A percentile compares a stretch with the other conserved stretches of the same genome.
Conservation (phyloP, 2,888 invertebrate genomes). For the Mythimna ferrago region DNA sequence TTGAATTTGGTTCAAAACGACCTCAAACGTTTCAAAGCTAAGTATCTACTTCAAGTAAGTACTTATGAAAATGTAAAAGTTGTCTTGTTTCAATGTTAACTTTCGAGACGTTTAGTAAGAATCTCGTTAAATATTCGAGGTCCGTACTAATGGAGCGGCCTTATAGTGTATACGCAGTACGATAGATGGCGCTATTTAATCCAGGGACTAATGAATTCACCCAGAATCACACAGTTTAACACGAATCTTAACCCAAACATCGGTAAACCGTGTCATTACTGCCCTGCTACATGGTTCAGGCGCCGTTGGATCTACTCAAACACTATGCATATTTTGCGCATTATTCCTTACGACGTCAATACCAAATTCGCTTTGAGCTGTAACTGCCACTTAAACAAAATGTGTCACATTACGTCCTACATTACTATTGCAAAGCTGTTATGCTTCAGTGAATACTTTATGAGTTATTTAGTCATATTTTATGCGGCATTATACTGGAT, state of each 20-base stretch:
- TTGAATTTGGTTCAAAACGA: constrained; percentile 29
- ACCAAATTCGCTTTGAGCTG: constrained; percentile 62
- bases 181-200: constrained; percentile 34
- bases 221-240: constrained; percentile 24
- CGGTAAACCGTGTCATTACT: constrained; percentile 36
- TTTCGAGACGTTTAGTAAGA: constrained; percentile 39
- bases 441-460: constrained; percentile 76
- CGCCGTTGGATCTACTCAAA: constrained; percentile 43
- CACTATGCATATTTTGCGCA: constrained; percentile 55
- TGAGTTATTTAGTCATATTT: constrained; percentile 73
- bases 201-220: constrained; percentile 25
- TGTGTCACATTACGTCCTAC: constrained; percentile 69
- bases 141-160: constrained; percentile 11
- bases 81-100: constrained; percentile 48
- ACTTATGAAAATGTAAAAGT: constrained; percentile 53
- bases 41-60: constrained; percentile 36
- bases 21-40: constrained; percentile 43
- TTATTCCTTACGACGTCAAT: constrained; percentile 57
- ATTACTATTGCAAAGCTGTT: constrained; percentile 68
- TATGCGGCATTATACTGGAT: constrained; percentile 70
- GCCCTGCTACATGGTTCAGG: constrained; percentile 32
- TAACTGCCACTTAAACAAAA: constrained; percentile 77
- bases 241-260: constrained; percentile 35
- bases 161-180: constrained; percentile 25
- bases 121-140: constrained; percentile 23